Base-by-base conservation (phyloP, 2,888 invertebrate species). In the Neria commutata region DNA sequence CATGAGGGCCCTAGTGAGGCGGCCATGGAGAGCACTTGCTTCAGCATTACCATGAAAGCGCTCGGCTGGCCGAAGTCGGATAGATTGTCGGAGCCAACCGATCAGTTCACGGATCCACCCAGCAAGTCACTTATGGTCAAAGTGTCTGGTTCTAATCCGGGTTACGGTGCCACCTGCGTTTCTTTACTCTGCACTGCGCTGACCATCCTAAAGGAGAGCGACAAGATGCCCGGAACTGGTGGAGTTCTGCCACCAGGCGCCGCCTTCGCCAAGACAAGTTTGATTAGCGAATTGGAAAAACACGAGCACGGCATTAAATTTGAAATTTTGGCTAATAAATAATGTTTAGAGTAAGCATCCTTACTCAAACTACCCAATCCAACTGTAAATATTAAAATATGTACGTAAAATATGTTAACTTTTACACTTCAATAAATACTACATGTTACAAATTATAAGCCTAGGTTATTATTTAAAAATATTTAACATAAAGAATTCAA, bases 211-310 rank as follows among this genome's bases (percentile, higher is more conserved):
- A 86, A 86, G 19, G 94, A 97, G 76, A 82, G 82, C 33, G 86
- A 89, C 55, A 89, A 89, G 72, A 86, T 97, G 85, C 95, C 95
- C 0, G 78, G 83, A 49, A 93, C 92, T 10, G 94, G 94, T 33
- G 97, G 97, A 10, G 95, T 97, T 1, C 84, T 90, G 58, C 86
- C 96, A 0, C 93, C 97, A 0, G 95, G 90, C 1, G 89, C 88
- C 11, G 95, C 94, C 0, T 98, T 97, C 83, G 84, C 84, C 1
- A 87, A 93, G 64, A 95, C 97, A 0, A 86, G 85, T 24, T 83
- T 96, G 21, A 87, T 95, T 61, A 85, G 90, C 29, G 86, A 90
- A 63, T 84, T 98, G 19, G 84, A 86, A 57, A 87, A 90, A 51
- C 71, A 79, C 46, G 80, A 81, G 2, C 87, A 90, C 78, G 89